Percentiles rank a stretch among this genome's conserved stretches.
phyloP scores from a whole-genome alignment of 1,140 invertebrate species.

The Cryptotermes secundus region DNA sequence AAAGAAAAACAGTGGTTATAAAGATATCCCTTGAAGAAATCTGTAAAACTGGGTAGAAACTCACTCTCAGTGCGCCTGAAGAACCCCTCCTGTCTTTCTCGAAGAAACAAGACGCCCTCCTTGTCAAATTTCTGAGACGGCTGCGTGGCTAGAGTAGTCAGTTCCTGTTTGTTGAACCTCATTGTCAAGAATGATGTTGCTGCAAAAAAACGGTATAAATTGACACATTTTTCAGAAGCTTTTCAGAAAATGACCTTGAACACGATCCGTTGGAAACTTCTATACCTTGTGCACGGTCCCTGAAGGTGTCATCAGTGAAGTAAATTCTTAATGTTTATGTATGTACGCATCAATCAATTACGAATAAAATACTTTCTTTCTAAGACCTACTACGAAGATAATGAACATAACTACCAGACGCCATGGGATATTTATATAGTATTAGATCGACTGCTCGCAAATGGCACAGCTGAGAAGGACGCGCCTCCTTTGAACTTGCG shows the following conservation, averaged over 20 bases:
- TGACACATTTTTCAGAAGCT: background rate
- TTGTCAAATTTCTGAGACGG: slow-evolving; percentile 87
- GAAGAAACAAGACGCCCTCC: slow-evolving; percentile 83
- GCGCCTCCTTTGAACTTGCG: background rate
- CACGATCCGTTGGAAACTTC: background rate
- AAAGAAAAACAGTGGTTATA: background rate
- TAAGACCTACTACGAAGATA: background rate
- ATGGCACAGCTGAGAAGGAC: background rate
- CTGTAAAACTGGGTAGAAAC: slow-evolving; percentile 42
- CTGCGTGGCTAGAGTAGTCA: slow-evolving; percentile 79
- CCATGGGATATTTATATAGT: background rate
- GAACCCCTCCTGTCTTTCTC: slow-evolving; percentile 87
- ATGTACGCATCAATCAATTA: background rate
- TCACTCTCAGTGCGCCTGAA: slow-evolving; percentile 88
- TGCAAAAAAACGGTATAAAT: background rate
- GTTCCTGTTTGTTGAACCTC: slow-evolving; percentile 89
- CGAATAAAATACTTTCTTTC: background rate
- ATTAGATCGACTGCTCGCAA: slow-evolving; percentile 11
- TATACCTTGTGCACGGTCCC: background rate
- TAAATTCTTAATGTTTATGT: background rate
- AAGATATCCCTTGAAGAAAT: slow-evolving; percentile 16
- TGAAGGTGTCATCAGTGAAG: slow-evolving; percentile 14
- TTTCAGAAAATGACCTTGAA: background rate
- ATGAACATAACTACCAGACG: background rate
- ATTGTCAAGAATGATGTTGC: slow-evolving; percentile 55